Conservation (phyloP, 2,113 vertebrate genomes). For the Pseudonaja textilis region DNA sequence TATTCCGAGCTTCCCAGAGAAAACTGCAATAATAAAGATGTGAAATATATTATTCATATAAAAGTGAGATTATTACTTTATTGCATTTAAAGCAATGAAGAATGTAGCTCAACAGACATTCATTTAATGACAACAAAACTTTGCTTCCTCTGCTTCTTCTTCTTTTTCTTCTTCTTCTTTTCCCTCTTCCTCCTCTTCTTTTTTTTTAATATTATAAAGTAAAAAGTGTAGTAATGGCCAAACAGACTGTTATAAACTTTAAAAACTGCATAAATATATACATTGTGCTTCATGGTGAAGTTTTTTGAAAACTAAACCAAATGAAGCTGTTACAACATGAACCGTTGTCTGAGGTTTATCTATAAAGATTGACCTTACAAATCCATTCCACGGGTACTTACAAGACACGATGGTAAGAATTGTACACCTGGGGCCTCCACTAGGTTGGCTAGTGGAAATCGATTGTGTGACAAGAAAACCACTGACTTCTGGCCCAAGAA, state of each 20-base stretch:
- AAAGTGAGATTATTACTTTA: constrained; percentile 99
- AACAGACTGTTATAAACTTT: constrained; percentile 99
- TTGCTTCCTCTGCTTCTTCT: constrained; percentile 72
- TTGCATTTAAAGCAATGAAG: constrained; percentile 99
- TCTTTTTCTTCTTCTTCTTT: background rate
- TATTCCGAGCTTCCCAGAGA: constrained; percentile 95
- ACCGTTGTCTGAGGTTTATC: constrained; percentile 95
- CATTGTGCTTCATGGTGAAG: constrained; percentile 99
- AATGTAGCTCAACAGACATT: constrained; percentile 99
- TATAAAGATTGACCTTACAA: constrained; percentile 93
- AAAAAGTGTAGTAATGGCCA: constrained; percentile 99
- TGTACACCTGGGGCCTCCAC: constrained; percentile 96
- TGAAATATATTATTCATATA: constrained; percentile 99
- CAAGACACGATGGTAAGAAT: constrained; percentile 98
- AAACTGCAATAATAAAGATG: constrained; percentile 99
- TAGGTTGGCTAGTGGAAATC: constrained; percentile 91
- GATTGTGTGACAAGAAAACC: constrained; percentile 76
- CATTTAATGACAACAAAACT: constrained; percentile 99
- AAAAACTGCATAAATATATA: constrained; percentile 99
- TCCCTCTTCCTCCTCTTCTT: background rate
- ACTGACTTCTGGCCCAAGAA: constrained; percentile 90
- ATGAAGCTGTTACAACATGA: constrained; percentile 97
- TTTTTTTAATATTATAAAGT: constrained; percentile 96
- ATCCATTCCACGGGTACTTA: constrained; percentile 97
- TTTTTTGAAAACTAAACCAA: constrained; percentile 94